Evolutionary conservation across 2,113 vertebrate species (phyloP), one percentile per base, ranked within the genome.

Genomic region (Ancistrus triradiatus): DNA sequence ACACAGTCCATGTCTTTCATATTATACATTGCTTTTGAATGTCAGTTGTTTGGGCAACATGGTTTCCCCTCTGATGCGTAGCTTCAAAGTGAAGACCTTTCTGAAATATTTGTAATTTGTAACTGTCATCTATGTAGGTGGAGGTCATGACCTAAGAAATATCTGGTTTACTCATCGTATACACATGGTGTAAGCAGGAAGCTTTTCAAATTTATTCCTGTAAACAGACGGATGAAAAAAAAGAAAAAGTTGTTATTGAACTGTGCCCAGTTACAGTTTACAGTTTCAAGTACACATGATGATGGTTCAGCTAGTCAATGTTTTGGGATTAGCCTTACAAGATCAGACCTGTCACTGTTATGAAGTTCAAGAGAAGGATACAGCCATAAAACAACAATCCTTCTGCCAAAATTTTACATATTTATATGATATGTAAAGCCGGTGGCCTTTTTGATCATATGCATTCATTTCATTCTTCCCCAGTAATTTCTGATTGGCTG

Each of bases 311-410:
- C 48, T 59, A 43, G 28, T 52, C 43, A 15, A 50, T 63, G 59
- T 61, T 61, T 61, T 13, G 52, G 40, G 7, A 9, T 37, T 63
- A 27, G 14, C 21, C 21, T 18, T 42, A 37, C 68, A 70, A 58
- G 68, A 7, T 44, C 44, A 27, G 28, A 35, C 68, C 44, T 70
- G 60, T 28, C 37, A 14, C 37, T 9, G 13, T 42, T 42, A 5
- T 15, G 14, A 14, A n/a, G 38, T 42, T 37, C 27, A 50, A 53
- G 17, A 61, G 28, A 31, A 21, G n/a, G n/a, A n/a, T n/a, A n/a
- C n/a, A n/a, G n/a, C n/a, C n/a, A n/a, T n/a, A n/a, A n/a, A n/a
- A n/a, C n/a, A n/a, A n/a, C n/a, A n/a, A n/a, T n/a, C n/a, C n/a
- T n/a, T n/a, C n/a, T n/a, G n/a, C n/a, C n/a, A n/a, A n/a, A n/a